phyloP scores from a whole-genome alignment of 2,888 invertebrate species.

The Melanchra persicariae region DNA sequence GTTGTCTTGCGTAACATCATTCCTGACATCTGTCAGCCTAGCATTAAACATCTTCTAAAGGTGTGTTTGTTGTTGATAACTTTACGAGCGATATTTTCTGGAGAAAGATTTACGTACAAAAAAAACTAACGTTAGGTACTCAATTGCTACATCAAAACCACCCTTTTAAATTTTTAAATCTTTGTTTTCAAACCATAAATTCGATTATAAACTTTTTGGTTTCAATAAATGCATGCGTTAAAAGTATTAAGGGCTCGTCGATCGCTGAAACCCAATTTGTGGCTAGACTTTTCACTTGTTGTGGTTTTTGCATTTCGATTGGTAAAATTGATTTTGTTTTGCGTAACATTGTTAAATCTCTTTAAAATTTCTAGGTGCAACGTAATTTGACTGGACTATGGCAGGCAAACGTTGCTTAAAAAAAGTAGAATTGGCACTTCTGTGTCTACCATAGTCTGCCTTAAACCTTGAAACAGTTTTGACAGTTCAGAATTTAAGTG shows the following conservation, averaged over 20 bases:
- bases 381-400: too few relatives aligned
- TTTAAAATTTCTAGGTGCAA: too few relatives aligned
- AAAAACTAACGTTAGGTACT: background rate
- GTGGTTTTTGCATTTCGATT: background rate
- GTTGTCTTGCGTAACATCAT: too few relatives aligned
- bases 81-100: too few relatives aligned
- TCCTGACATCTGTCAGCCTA: too few relatives aligned
- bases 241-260: conserved; percentile 9
- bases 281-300: conserved; percentile 22
- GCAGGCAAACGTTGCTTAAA: too few relatives aligned
- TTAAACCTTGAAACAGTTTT: background rate
- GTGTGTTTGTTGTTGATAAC: too few relatives aligned
- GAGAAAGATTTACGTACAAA: too few relatives aligned
- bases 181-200: conserved; percentile 9
- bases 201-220: conserved; percentile 27
- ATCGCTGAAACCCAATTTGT: conserved; percentile 37
- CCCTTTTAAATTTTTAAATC: conserved; percentile 8
- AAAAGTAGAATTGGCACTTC: too few relatives aligned
- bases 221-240: conserved; percentile 30
- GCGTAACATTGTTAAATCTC: too few relatives aligned
- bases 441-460: too few relatives aligned
- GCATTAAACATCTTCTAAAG: too few relatives aligned
- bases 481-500: background rate
- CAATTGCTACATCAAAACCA: conserved; percentile 5
- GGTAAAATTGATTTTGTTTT: background rate